Conservation (phyloP, 2,113 vertebrate species). For the Procavia capensis region DNA sequence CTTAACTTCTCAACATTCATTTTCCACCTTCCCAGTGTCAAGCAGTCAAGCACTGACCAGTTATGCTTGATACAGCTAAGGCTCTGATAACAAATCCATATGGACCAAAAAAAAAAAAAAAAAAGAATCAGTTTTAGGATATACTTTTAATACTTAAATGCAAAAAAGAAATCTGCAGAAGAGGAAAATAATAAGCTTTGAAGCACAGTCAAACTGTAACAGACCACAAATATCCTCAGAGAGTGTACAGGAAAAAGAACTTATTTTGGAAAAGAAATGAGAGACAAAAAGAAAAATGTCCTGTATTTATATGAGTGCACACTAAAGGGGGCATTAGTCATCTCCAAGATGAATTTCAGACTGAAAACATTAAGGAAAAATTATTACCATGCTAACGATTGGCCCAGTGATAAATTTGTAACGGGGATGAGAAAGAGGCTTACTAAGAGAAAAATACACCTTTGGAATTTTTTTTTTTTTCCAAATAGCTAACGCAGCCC, state of each 20-base stretch:
- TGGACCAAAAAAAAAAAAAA: background rate
- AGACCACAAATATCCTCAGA: slow-evolving; percentile 67
- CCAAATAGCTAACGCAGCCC: background rate
- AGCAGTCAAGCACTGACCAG: background rate
- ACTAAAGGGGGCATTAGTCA: slow-evolving; percentile 63
- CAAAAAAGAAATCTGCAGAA: slow-evolving; percentile 56
- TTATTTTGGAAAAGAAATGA: slow-evolving; percentile 68
- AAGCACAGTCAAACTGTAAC: slow-evolving; percentile 69
- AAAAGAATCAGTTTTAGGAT: slow-evolving; percentile 41
- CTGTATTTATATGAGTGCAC: slow-evolving; percentile 56
- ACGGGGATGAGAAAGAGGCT: slow-evolving; percentile 58
- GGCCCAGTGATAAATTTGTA: slow-evolving; percentile 67
- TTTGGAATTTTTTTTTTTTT: background rate
- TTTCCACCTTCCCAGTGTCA: slow-evolving; percentile 6
- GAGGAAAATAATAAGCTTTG: slow-evolving; percentile 41
- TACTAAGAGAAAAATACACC: slow-evolving; percentile 27
- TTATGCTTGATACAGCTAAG: background rate
- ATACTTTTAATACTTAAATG: slow-evolving; percentile 21
- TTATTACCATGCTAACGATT: slow-evolving; percentile 66
- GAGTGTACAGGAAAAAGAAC: slow-evolving; percentile 44
- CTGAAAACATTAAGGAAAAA: slow-evolving; percentile 75
- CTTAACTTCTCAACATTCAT: background rate
- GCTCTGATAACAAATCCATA: slow-evolving; percentile 32
- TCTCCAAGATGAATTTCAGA: slow-evolving; percentile 73
- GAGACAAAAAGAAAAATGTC: slow-evolving; percentile 62